Conservation (phyloP, 2,888 invertebrate genomes). For the Caenorhabditis zanzibari region DNA sequence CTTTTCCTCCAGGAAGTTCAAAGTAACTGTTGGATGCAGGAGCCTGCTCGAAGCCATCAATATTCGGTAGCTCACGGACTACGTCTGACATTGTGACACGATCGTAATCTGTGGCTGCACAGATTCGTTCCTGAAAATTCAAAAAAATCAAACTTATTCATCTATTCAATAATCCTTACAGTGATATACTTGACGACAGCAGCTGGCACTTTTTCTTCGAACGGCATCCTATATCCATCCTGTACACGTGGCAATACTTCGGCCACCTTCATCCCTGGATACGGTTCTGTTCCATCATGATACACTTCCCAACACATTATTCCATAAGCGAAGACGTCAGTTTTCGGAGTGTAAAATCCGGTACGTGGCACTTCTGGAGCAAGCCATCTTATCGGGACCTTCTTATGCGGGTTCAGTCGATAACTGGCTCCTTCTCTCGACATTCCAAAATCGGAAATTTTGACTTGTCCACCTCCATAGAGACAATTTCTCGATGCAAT, state of each 20-base stretch:
- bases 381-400: slow-evolving; percentile 73
- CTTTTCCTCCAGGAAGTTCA: slow-evolving; percentile 1
- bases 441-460: slow-evolving; percentile 72
- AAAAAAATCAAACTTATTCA: too few species aligned
- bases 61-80: slow-evolving; percentile 33
- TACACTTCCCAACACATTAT: slow-evolving; percentile 67
- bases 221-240: slow-evolving; percentile 72
- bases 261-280: slow-evolving; percentile 72
- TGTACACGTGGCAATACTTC: slow-evolving; percentile 71
- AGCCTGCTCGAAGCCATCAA: slow-evolving; percentile 43
- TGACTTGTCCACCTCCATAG: slow-evolving; percentile 68
- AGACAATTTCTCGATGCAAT: slow-evolving; percentile 72
- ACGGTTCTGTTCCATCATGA: slow-evolving; percentile 72
- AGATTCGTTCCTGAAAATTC: slow-evolving; percentile 40
- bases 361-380: slow-evolving; percentile 71
- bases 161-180: background rate
- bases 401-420: slow-evolving; percentile 58
- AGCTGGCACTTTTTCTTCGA: slow-evolving; percentile 20
- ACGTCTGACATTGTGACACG: slow-evolving; percentile 44
- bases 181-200: slow-evolving; percentile 34
- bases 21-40: slow-evolving; percentile 34
- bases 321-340: slow-evolving; percentile 71
- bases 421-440: slow-evolving; percentile 62
- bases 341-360: slow-evolving; percentile 64
- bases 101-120: slow-evolving; percentile 22